A percentile compares a stretch with the other conserved stretches of the same genome.
phyloP scores from a whole-genome alignment of 2,797 vertebrate species.

The Acanthopagrus latus region DNA sequence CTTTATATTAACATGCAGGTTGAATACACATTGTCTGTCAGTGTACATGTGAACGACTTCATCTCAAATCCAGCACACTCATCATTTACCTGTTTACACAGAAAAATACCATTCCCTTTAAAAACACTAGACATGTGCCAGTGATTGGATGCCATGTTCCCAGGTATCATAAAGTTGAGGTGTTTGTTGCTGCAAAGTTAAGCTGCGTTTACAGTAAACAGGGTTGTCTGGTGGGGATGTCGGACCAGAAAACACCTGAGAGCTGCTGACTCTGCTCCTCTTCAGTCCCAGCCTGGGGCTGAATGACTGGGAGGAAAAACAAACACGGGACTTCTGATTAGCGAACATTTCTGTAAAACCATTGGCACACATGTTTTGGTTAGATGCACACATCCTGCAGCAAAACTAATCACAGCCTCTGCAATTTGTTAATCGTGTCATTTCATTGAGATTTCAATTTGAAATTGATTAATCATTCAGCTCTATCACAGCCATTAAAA shows the following conservation, averaged over 20 bases:
- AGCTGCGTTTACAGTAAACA: conserved; percentile 46
- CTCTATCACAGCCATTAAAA: not conserved
- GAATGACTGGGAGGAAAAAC: no score
- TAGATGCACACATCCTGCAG: no score
- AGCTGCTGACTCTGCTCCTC: conserved; percentile 27
- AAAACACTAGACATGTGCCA: not conserved
- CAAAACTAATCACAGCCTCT: no score
- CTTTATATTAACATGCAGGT: not conserved
- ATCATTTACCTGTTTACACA: not conserved
- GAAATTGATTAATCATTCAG: no score
- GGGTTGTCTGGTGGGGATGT: not conserved
- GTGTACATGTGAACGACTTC: not conserved
- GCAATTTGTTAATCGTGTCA: no score
- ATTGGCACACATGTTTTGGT: no score
- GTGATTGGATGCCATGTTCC: conserved; percentile 5
- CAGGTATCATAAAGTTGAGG: not conserved
- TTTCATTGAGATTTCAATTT: no score
- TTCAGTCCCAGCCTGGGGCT: no score
- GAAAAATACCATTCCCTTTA: not conserved
- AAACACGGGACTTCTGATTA: no score
- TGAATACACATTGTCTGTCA: not conserved
- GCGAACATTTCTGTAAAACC: no score
- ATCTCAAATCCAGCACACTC: not conserved
- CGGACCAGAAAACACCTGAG: conserved; percentile 10
- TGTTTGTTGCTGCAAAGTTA: conserved; percentile 22